A percentile compares a stretch with the other conserved stretches of the same genome.
Evolutionary conservation across 2,797 vertebrate species (phyloP).

Genomic region (Muraenolepis orangiensis): DNA sequence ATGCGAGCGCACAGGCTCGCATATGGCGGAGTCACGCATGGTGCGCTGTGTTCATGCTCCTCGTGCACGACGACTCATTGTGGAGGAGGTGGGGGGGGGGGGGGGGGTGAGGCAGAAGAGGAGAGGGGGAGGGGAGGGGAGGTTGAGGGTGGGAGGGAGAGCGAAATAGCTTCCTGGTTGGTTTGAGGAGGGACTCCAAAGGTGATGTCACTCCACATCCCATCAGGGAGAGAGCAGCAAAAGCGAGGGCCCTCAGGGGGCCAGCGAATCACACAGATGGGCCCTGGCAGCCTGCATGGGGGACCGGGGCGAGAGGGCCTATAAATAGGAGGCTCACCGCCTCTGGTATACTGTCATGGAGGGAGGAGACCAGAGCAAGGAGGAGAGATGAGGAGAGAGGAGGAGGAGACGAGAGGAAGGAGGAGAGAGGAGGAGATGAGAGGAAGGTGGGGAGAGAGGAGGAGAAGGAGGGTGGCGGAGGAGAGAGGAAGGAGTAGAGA

Average conservation of each 20-base stretch:
- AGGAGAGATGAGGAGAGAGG: no score
- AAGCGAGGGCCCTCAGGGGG: slow-evolving; percentile 46
- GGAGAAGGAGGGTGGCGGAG: no score
- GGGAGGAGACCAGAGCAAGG: neutral
- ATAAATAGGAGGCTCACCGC: slow-evolving; percentile 58
- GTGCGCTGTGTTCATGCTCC: slow-evolving; percentile 21
- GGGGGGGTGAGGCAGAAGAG: no score
- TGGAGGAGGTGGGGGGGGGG: no score
- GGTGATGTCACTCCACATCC: slow-evolving; percentile 66
- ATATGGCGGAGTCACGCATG: slow-evolving; percentile 49
- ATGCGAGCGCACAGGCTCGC: slow-evolving; percentile 35
- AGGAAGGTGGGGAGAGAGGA: no score
- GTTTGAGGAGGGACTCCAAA: slow-evolving; percentile 65
- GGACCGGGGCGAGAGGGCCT: slow-evolving; percentile 41
- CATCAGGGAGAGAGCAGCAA: slow-evolving; percentile 55
- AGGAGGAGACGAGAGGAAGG: no score
- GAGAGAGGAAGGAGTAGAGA: no score
- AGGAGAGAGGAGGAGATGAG: no score
- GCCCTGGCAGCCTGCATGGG: slow-evolving; percentile 53
- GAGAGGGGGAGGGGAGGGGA: no score
- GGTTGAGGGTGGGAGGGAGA: neutral
- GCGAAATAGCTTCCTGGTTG: slow-evolving; percentile 44
- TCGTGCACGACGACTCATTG: slow-evolving; percentile 1
- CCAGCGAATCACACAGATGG: slow-evolving; percentile 59
- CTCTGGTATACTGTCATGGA: slow-evolving; percentile 57